Evolutionary conservation across 1,140 invertebrate species (phyloP), one percentile per base, ranked within the genome.

Genomic region (Semibalanus balanoides): DNA sequence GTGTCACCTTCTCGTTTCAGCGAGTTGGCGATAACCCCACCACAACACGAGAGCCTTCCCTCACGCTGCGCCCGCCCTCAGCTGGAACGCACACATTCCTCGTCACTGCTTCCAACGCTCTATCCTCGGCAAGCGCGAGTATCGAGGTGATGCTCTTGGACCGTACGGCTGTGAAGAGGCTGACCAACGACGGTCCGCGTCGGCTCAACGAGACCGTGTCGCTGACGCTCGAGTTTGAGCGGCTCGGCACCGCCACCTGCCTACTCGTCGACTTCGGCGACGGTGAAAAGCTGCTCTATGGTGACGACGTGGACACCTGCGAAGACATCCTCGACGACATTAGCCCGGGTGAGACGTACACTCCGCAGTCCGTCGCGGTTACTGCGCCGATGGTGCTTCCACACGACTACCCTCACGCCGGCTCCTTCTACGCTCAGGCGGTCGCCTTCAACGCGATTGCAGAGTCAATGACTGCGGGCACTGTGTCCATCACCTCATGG

Each of bases 121-220:
- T 76, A 27, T 35, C 40, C 17, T 74, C 74, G 29, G 76, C 30
- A 14, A 35, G 51, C 0, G 76, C 74, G 25, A 30, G 31, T 27
- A 31, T 76, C 17, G 11, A 28, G 31, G 76, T 76, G 17, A 40
- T 28, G 3, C 27, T 76, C 7, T 30, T 72, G 74, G 31, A 76
- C 25, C 76, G 73, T 3, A 74, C 43, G 28, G 71, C 29, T 5
- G 31, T 76, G 5, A 40, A 31, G 3, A 31, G 64, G 22, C 76
- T 76, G 35, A 76, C 76, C 74, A 76, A 76, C 74, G 43, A 76
- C 29, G 74, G 76, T 7, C 76, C 76, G 3, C 70, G 31, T 17
- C 74, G 74, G 28, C 73, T 74, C n/a, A n/a, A 73, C 40, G 43
- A 74, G 31, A 51, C 74, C 19, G 73, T 76, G 19, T 11, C 76